phyloP scores from a whole-genome alignment of 2,888 invertebrate genomes.

The Ophion obscuratus region DNA sequence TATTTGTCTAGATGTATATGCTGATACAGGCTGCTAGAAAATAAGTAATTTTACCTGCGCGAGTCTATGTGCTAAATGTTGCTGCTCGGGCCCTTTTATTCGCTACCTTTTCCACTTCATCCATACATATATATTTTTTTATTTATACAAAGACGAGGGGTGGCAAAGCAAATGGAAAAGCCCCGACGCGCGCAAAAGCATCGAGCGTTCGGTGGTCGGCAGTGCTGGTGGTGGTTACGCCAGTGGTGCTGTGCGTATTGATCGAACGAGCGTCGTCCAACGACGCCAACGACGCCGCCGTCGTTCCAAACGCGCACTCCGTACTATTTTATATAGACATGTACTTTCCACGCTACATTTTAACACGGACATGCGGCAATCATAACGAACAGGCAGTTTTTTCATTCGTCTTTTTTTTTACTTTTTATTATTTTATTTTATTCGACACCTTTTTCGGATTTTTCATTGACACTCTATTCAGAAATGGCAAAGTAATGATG shows the following conservation, averaged over 20 bases:
- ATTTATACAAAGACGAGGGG: conserved; percentile 38
- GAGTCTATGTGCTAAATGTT: neutral
- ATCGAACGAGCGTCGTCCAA: conserved; percentile 77
- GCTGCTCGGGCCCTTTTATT: neutral
- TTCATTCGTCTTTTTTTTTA: neutral
- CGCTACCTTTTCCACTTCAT: neutral
- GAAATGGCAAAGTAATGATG: neutral
- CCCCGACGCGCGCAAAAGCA: conserved; percentile 63
- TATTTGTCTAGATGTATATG: neutral
- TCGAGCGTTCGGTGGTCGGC: conserved; percentile 36
- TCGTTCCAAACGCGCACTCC: conserved; percentile 73
- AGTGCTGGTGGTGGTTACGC: conserved; percentile 69
- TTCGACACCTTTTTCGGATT: neutral
- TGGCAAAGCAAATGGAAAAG: conserved; percentile 59
- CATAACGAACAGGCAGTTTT: neutral
- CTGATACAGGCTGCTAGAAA: neutral
- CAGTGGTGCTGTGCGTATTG: conserved; percentile 80
- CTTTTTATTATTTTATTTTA: neutral
- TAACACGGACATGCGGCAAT: neutral
- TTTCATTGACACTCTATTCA: too few relatives aligned
- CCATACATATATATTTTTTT: conserved; percentile 25
- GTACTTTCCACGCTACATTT: neutral
- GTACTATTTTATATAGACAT: conserved; percentile 36
- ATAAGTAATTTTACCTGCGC: neutral
- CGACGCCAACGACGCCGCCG: conserved; percentile 71